Percentiles rank a stretch among this genome's conserved stretches.
Conservation (phyloP, 1,140 invertebrate species). For the Solenopsis fugax region DNA sequence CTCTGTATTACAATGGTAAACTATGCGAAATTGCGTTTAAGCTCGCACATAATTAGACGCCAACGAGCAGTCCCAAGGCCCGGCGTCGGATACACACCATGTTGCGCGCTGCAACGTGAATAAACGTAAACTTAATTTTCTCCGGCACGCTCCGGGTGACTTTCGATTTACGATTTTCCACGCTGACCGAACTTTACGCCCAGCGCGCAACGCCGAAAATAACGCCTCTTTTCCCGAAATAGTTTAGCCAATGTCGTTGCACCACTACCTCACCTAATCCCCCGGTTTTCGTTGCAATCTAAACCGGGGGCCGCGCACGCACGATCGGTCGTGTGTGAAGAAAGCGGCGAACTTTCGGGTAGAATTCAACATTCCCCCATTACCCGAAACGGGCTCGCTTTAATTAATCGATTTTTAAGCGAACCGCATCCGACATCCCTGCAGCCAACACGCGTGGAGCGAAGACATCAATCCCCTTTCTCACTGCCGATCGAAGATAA, state of each 20-base stretch:
- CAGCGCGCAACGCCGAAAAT: constrained; percentile 39
- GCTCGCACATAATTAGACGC: constrained; percentile 24
- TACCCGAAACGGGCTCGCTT: not conserved
- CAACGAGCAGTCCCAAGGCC: constrained; percentile 10
- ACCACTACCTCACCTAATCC: constrained; percentile 43
- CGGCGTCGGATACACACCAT: constrained; percentile 32
- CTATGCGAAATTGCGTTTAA: constrained; percentile 1
- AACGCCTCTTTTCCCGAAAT: constrained; percentile 45
- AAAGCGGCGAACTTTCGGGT: constrained; percentile 26
- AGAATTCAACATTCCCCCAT: constrained; percentile 4
- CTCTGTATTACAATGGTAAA: not conserved
- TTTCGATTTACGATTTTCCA: constrained; percentile 76
- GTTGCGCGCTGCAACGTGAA: constrained; percentile 58
- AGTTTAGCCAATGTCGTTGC: constrained; percentile 58
- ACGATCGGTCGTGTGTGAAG: constrained; percentile 39
- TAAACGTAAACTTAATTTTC: constrained; percentile 69
- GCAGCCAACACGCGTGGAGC: not conserved
- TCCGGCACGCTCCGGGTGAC: constrained; percentile 66
- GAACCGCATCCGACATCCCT: constrained; percentile 10
- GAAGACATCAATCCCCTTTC: not conserved
- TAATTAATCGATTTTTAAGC: constrained; percentile 45
- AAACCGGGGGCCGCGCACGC: not conserved
- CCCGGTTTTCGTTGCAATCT: not conserved
- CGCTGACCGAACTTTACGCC: constrained; percentile 72
- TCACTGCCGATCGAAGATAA: not conserved